These are phyloP conservation scores for Drosophila parvula DNA, from an alignment of 1,140 invertebrate species.

Conservation along the genomic window DNA sequence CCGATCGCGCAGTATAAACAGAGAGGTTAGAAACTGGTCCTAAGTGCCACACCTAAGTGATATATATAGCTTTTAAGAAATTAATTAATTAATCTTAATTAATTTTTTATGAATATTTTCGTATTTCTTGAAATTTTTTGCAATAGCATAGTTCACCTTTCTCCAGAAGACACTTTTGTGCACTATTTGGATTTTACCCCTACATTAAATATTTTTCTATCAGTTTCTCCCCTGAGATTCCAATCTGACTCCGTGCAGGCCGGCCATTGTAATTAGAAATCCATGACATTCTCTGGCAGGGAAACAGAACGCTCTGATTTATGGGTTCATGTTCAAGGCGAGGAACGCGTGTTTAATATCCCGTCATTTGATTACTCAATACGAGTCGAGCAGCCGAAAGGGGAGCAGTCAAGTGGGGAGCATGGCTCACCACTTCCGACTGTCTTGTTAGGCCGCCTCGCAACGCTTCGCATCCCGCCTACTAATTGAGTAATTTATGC, in stretches of 20 bases:
- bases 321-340: slow-evolving; percentile 16
- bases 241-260: slow-evolving; percentile 12
- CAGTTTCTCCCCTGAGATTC: background rate
- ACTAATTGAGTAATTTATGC: slow-evolving; percentile 82
- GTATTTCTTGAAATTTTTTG: background rate
- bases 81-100: too few relatives aligned
- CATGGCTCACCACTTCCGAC: slow-evolving; percentile 58
- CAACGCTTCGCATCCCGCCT: slow-evolving; percentile 58
- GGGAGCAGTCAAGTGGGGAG: slow-evolving; percentile 18
- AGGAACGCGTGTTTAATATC: slow-evolving; percentile 53
- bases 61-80: too few relatives aligned
- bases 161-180: too few relatives aligned
- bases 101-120: background rate
- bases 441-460: slow-evolving; percentile 50
- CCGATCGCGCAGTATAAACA: too few relatives aligned
- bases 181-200: too few relatives aligned
- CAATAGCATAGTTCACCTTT: background rate
- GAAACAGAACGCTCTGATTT: slow-evolving; percentile 26
- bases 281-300: background rate
- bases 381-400: slow-evolving; percentile 13
- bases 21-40: too few relatives aligned
- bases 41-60: too few relatives aligned
- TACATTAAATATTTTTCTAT: background rate
- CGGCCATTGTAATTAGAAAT: slow-evolving; percentile 35
- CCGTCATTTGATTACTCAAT: slow-evolving; percentile 75